These are phyloP conservation scores for Clunio marinus DNA, from an alignment of 2,888 invertebrate species.

Conservation along the genomic window DNA sequence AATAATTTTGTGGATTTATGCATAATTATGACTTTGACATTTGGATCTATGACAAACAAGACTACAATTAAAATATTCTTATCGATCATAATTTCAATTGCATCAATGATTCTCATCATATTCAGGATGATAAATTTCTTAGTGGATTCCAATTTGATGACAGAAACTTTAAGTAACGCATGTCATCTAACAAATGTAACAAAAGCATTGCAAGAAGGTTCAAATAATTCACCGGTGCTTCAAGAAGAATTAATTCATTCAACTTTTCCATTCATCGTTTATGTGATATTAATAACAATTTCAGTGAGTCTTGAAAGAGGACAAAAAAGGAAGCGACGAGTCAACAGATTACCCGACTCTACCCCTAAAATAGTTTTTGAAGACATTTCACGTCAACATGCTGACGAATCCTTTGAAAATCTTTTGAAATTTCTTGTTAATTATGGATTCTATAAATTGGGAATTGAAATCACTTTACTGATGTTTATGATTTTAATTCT, in stretches of 20 bases:
- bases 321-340: conserved; percentile 51
- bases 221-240: no score
- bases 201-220: no score
- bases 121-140: no score
- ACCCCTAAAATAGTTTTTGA: not conserved
- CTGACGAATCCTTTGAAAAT: conserved; percentile 57
- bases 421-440: conserved; percentile 63
- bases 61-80: no score
- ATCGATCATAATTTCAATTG: no score
- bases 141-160: no score
- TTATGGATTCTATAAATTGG: conserved; percentile 70
- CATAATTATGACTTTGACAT: no score
- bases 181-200: no score
- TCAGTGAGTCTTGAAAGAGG: conserved; percentile 42
- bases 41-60: no score
- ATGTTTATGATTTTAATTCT: not conserved
- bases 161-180: no score
- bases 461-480: conserved; percentile 59
- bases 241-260: not conserved
- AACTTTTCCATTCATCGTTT: not conserved
- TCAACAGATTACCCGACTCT: not conserved
- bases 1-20: no score
- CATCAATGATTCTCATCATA: no score
- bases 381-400: conserved; percentile 55
- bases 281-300: not conserved